Evolutionary conservation across 2,888 invertebrate genomes (phyloP).

Genomic region (Cosmorhoe ocellata): DNA sequence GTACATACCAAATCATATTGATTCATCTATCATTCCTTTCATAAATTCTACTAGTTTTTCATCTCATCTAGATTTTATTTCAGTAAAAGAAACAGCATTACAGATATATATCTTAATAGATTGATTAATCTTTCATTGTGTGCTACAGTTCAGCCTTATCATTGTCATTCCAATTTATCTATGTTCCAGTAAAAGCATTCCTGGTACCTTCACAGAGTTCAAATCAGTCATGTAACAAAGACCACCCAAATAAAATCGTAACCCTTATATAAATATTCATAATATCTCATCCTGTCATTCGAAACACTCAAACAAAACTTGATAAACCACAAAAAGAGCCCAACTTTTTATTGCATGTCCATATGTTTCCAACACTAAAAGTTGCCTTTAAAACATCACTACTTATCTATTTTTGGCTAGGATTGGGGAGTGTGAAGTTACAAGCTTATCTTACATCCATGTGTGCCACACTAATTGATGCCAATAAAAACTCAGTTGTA

Average conservation of each 20-base stretch:
- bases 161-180: too few relatives aligned
- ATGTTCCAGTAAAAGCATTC: too few relatives aligned
- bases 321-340: slow-evolving; percentile 43
- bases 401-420: slow-evolving; percentile 30
- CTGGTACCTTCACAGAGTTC: background rate
- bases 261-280: slow-evolving; percentile 27
- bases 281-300: slow-evolving; percentile 33
- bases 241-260: slow-evolving; percentile 27
- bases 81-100: too few relatives aligned
- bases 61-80: too few relatives aligned
- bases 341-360: slow-evolving; percentile 43
- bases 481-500: slow-evolving; percentile 8
- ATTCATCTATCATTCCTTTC: too few relatives aligned
- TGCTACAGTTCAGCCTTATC: too few relatives aligned
- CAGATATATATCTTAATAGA: too few relatives aligned
- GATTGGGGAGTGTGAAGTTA: slow-evolving; percentile 34
- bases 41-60: too few relatives aligned
- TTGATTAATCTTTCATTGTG: too few relatives aligned
- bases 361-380: slow-evolving; percentile 39
- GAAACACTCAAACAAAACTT: slow-evolving; percentile 36
- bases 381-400: slow-evolving; percentile 30
- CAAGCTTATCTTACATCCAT: slow-evolving; percentile 24
- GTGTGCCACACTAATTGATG: slow-evolving; percentile 16
- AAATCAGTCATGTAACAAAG: slow-evolving; percentile 13
- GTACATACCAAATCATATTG: too few relatives aligned